Evolutionary conservation across 2,113 vertebrate genomes (phyloP), one percentile per base, ranked within the genome.

Genomic region (Pteruthius melanotis): DNA sequence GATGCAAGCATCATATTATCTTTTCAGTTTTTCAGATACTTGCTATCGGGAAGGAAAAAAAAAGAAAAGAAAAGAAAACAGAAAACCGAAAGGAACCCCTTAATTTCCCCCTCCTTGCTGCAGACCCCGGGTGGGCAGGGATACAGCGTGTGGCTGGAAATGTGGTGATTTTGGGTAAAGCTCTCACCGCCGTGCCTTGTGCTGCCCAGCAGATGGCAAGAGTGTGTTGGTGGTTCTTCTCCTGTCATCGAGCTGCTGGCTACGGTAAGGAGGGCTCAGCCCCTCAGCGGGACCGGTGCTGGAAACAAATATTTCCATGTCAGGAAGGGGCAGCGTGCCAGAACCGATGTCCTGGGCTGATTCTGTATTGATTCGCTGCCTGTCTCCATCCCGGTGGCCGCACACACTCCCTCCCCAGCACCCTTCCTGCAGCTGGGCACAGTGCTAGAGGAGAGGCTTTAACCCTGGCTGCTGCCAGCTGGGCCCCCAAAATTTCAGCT

Each of bases 181-280:
- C 30, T 92, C 68, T 91, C 49, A 64, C 12, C 27, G 65, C 31
- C 26, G 65, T 92, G 95, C 61, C 52, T 64, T 30, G 31, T 72
- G 13, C 10, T 94, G 86, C 33, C 96, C 97, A 96, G 97, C 93
- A 99, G 99, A 98, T 99, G 99, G 99, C 98, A 94, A 97, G 83
- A 64, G 97, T 92, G 54, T 98, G 98, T 90, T 98, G 98, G 97
- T 98, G 98, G 88, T 98, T 97, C 97, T 98, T 99, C 96, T 98
- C 98, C 16, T 98, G 95, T 98, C 64, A 83, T 97, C 20, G 98
- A 98, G 80, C 97, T 98, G 74, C 96, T 97, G 33, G 97, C 98
- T 40, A 97, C 94, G 30, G 98, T 98, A 85, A 95, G 94, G 53
- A 50, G 9, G 15, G 31, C 52, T 49, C 9, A 3, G 27, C 45